These are phyloP conservation scores for Martes flavigula DNA, from an alignment of 2,797 vertebrate genomes.

Conservation along the genomic window DNA sequence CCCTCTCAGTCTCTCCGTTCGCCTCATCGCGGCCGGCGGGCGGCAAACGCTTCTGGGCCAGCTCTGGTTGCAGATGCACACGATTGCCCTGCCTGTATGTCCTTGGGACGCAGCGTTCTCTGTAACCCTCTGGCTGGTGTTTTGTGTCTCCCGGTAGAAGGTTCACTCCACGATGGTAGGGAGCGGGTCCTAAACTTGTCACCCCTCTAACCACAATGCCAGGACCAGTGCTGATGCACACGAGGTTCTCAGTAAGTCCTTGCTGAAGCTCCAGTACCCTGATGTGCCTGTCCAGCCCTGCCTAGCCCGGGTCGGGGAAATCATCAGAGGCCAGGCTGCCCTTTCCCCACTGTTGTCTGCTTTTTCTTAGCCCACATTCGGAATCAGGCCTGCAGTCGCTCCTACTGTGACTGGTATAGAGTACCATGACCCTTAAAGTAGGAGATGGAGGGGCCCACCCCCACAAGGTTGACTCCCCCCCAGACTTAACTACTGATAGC, in stretches of 20 bases:
- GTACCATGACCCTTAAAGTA: neutral
- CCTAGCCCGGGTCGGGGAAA: neutral
- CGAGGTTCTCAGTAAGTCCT: neutral
- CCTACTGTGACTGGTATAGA: neutral
- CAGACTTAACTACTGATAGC: neutral
- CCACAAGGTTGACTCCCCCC: neutral
- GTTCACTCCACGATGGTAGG: neutral
- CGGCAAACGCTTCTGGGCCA: neutral
- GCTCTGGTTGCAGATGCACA: neutral
- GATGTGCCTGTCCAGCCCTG: neutral
- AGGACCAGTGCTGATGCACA: neutral
- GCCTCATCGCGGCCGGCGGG: accelerated
- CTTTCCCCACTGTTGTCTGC: neutral
- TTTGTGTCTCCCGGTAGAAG: neutral
- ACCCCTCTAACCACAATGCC: neutral
- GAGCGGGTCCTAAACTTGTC: neutral
- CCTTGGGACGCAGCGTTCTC: neutral
- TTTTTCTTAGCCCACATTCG: neutral
- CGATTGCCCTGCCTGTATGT: too few species aligned
- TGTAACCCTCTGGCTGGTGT: neutral
- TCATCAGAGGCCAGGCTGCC: neutral
- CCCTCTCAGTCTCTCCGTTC: neutral
- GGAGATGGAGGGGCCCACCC: neutral
- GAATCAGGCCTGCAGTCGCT: neutral
- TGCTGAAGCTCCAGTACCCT: neutral